A percentile compares a stretch with the other conserved stretches of the same genome.
Evolutionary conservation across 2,113 vertebrate species (phyloP).

Genomic region (Otolemur garnettii): DNA sequence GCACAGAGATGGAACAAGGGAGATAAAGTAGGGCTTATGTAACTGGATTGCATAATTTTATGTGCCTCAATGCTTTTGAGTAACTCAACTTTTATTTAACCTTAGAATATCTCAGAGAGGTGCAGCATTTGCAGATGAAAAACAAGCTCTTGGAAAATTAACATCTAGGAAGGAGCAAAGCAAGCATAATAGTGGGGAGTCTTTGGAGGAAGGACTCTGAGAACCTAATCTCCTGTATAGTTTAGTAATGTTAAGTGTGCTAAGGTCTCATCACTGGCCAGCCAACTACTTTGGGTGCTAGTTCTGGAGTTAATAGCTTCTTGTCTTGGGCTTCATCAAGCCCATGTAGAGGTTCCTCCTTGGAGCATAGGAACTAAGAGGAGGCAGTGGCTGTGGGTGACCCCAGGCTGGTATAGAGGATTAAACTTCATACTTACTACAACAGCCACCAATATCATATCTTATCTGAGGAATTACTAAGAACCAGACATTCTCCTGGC

Average conservation of each 20-base stretch:
- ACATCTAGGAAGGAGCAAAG: background rate
- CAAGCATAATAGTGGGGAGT: background rate
- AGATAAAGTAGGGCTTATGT: background rate
- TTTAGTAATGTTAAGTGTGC: background rate
- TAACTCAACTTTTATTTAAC: constrained; percentile 22
- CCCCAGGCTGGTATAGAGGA: background rate
- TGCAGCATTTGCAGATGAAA: background rate
- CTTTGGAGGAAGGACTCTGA: background rate
- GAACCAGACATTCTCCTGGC: too few species aligned
- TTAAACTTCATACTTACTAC: too few species aligned
- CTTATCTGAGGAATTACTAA: too few species aligned
- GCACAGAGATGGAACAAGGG: background rate
- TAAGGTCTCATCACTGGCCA: background rate
- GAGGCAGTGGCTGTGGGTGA: background rate
- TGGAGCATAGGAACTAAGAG: background rate
- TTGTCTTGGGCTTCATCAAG: background rate
- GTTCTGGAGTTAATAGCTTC: background rate
- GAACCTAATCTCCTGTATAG: background rate
- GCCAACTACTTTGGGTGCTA: background rate
- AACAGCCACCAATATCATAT: too few species aligned
- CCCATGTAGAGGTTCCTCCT: background rate
- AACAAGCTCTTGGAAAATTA: constrained; percentile 16
- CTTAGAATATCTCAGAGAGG: constrained; percentile 4
- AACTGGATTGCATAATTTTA: background rate
- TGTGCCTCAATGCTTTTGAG: background rate